These are phyloP conservation scores for Melanotaenia trifasciata DNA, from an alignment of 2,797 vertebrate species.

Conservation along the genomic window DNA sequence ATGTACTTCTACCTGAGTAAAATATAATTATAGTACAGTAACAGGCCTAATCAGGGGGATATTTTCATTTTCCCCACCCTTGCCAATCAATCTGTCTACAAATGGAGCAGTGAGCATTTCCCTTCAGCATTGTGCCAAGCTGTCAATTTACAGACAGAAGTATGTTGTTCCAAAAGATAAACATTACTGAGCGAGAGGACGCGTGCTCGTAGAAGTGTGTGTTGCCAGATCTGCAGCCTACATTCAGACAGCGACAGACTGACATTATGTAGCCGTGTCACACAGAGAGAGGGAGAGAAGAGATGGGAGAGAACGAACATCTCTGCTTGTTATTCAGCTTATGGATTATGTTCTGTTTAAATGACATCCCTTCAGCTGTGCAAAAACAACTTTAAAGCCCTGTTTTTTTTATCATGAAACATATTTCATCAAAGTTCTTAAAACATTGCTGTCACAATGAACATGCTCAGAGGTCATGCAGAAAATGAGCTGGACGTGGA, in stretches of 20 bases:
- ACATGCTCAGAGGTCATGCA: constrained; percentile 21
- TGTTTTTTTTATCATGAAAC: constrained; percentile 48
- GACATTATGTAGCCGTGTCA: constrained; percentile 72
- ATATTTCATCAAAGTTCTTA: constrained; percentile 71
- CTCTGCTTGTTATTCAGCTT: constrained; percentile 76
- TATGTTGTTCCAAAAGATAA: constrained; percentile 72
- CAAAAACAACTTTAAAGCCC: constrained; percentile 73
- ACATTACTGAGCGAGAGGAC: constrained; percentile 63
- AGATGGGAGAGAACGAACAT: constrained; percentile 58
- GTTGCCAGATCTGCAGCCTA: constrained; percentile 69
- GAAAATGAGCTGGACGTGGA: constrained; percentile 45
- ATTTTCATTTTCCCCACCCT: constrained; percentile 29
- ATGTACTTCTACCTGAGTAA: neutral
- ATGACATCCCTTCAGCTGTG: constrained; percentile 68
- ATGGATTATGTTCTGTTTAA: constrained; percentile 81
- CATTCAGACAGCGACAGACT: constrained; percentile 75
- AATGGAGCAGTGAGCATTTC: constrained; percentile 57
- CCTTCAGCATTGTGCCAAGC: constrained; percentile 61
- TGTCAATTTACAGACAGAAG: constrained; percentile 72
- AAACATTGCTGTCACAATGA: constrained; percentile 59
- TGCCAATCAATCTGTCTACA: constrained; percentile 64
- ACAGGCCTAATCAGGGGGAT: constrained; percentile 21
- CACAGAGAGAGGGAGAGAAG: constrained; percentile 49
- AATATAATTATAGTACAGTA: constrained; percentile 21
- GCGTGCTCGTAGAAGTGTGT: constrained; percentile 12